Base-by-base conservation (phyloP, 2,888 invertebrate species). In the Amblyteles armatorius region DNA sequence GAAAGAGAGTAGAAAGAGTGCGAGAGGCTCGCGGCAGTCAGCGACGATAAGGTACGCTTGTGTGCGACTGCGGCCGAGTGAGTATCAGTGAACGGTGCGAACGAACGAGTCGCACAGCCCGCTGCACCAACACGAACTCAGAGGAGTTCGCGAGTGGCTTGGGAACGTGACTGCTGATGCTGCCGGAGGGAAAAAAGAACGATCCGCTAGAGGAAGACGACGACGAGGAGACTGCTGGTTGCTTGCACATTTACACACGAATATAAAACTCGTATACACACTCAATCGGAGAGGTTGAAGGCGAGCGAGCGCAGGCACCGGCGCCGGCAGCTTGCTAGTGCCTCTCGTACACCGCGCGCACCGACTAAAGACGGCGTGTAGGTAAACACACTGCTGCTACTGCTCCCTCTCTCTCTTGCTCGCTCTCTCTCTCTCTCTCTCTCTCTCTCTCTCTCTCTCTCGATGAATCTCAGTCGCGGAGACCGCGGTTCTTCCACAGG, bases 321-420 rank as follows among this genome's bases (percentile, higher is more conserved):
- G 83, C 84, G 69, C 83, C 81, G 83, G 87, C 78, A 71, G 72
- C 76, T 65, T 68, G 80, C 50, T 79, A 52, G 73, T 52, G 52
- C 50, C 65, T 71, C 73, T 73, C 77, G 69, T 63, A 22, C 63
- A 55, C 60, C 52, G 72, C 78, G 72, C 78, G 60, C 40, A 71
- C 65, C 83, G 57, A 57, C 44, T 22, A 29, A 77, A 73, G 55
- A 78, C 73, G 60, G 71, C 52, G 63, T 78, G 67, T 80, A 79
- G 69, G 74, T 79, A 82, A 82, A 82, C 84, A 78, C 78, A 78
- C 78, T 40, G 29, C 11, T n/a, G 40, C 40, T 11, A 40, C 40
- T 65, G 22, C n/a, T 11, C 13, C 4, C 55, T 40, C 40, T 40
- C 40, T 40, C 40, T 40, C 11, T 6, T 22, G 22, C 22, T 22